Percentiles rank a stretch among this genome's conserved stretches.
These are phyloP conservation scores for Aphrophora alni DNA, from an alignment of 2,888 invertebrate genomes.

Conservation along the genomic window DNA sequence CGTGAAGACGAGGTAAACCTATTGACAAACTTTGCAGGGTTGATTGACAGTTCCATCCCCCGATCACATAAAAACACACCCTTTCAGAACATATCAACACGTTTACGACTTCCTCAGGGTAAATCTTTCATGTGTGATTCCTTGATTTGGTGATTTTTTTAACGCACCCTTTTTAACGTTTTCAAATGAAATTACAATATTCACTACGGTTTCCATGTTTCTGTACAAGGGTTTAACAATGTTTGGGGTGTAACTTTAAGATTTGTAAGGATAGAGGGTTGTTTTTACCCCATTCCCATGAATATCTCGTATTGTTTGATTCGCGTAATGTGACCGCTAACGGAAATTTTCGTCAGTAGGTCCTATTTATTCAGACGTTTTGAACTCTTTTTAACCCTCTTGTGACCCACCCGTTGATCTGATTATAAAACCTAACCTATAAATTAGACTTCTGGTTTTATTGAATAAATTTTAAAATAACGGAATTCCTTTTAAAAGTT, in stretches of 20 bases:
- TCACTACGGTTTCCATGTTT: not conserved
- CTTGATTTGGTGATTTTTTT: not conserved
- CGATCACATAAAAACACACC: conserved; percentile 3
- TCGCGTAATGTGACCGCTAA: not conserved
- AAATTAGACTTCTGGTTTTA: no score
- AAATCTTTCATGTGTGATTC: not conserved
- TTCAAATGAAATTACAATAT: no score
- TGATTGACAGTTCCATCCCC: not conserved
- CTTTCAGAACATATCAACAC: conserved; percentile 2
- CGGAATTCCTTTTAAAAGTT: no score
- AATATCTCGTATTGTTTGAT: not conserved
- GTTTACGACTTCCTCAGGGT: not conserved
- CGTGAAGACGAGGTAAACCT: not conserved
- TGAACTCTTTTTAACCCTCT: no score
- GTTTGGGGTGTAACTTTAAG: not conserved
- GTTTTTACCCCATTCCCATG: not conserved
- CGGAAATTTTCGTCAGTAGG: not conserved
- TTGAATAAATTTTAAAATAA: no score
- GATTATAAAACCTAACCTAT: no score
- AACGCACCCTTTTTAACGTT: not conserved
- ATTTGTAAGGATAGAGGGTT: not conserved
- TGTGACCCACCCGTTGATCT: no score
- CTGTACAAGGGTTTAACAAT: not conserved
- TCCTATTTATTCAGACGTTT: no score
- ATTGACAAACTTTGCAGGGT: not conserved